Conservation (phyloP, 2,113 vertebrate genomes). For the Otis tarda region DNA sequence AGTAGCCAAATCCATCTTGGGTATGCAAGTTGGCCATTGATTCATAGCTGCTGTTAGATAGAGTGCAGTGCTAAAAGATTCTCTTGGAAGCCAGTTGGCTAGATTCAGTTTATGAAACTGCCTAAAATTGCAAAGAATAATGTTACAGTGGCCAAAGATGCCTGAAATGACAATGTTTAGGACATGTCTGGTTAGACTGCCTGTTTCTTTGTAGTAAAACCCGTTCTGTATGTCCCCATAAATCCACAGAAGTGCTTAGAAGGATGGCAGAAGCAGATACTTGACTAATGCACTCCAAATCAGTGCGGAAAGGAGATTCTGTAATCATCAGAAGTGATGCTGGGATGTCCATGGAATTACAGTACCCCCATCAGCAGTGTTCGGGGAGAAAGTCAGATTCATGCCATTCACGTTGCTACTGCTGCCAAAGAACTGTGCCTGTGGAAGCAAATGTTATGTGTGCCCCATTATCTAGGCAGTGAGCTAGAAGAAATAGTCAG, state of each 20-base stretch:
- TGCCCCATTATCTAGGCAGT: neutral
- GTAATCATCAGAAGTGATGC: neutral
- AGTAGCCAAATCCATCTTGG: neutral
- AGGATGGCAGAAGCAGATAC: neutral
- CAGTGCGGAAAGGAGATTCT: neutral
- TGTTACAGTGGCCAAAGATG: neutral
- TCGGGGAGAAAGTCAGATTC: neutral
- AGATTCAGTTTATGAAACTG: neutral
- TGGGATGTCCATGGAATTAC: neutral
- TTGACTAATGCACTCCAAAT: neutral
- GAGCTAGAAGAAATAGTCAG: neutral
- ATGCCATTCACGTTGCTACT: neutral
- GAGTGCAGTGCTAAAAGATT: neutral
- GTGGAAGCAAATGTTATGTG: neutral
- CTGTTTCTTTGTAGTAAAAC: neutral
- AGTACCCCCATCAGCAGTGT: accelerated
- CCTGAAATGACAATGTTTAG: neutral
- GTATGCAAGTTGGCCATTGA: neutral
- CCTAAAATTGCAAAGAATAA: neutral
- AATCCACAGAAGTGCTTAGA: neutral
- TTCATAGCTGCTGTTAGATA: neutral
- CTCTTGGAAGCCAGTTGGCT: neutral
- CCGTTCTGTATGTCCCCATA: neutral
- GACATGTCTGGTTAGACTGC: neutral
- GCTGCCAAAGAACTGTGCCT: neutral